These are phyloP conservation scores for Synergus itoensis DNA, from an alignment of 2,888 invertebrate species.

Conservation along the genomic window DNA sequence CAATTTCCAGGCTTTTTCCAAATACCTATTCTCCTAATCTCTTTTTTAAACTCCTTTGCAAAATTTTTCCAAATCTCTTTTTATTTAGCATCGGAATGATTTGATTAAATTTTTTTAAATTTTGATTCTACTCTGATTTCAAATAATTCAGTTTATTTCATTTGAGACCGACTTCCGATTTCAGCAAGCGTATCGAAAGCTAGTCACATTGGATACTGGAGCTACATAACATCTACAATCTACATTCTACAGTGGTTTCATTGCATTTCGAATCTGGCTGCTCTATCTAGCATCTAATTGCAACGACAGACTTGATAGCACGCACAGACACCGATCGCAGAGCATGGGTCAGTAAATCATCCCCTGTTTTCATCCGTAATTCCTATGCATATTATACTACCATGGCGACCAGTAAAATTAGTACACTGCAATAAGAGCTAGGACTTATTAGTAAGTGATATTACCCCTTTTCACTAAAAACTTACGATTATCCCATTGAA, in stretches of 20 bases:
- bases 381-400: conserved; percentile 4
- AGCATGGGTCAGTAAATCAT: conserved; percentile 36
- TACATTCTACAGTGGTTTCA: conserved; percentile 15
- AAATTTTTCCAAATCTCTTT: no score
- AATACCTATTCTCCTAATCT: no score
- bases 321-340: conserved; percentile 22
- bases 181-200: not conserved
- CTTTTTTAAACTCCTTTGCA: no score
- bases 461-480: not conserved
- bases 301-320: conserved; percentile 25
- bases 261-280: conserved; percentile 39
- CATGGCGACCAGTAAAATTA: conserved; percentile 31
- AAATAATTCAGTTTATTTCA: not conserved
- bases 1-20: no score
- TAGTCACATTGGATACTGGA: not conserved
- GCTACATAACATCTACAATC: not conserved
- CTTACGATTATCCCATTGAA: no score
- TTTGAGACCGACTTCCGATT: no score
- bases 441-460: not conserved
- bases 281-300: conserved; percentile 40
- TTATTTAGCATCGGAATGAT: no score
- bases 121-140: not conserved
- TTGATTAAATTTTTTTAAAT: not conserved
- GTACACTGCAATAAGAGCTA: conserved; percentile 11
- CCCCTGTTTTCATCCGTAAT: conserved; percentile 25